Conservation (phyloP, 1,140 invertebrate genomes). For the Drosophila kikkawai region DNA sequence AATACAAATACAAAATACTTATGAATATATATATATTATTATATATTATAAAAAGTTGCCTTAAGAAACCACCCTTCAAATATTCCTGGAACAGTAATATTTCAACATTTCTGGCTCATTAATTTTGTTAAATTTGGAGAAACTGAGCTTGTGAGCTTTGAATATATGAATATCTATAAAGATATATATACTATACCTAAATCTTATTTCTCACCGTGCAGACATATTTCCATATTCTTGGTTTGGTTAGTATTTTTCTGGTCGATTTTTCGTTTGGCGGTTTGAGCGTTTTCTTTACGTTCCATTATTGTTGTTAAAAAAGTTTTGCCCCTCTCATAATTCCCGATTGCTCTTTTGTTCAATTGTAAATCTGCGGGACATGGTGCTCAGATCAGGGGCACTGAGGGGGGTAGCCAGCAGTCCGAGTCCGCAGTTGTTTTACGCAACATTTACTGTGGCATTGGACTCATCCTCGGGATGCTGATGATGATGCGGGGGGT, state of each 20-base stretch:
- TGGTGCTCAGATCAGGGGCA: not conserved
- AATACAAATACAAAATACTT: no score
- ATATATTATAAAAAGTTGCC: not conserved
- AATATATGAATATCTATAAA: not conserved
- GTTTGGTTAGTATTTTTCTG: not conserved
- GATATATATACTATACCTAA: not conserved
- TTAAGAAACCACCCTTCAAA: not conserved
- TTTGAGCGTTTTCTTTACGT: conserved; percentile 51
- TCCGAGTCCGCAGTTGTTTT: conserved; percentile 70
- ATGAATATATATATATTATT: not conserved
- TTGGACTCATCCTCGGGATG: conserved; percentile 29
- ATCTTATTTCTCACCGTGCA: conserved; percentile 19
- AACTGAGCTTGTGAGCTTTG: not conserved
- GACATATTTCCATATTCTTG: conserved; percentile 39
- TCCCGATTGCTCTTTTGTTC: conserved; percentile 81
- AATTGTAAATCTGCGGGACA: conserved; percentile 58
- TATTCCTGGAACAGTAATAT: not conserved
- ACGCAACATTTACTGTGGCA: conserved; percentile 77
- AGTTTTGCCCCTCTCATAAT: conserved; percentile 75
- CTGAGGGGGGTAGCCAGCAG: conserved; percentile 32
- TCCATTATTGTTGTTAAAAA: conserved; percentile 65
- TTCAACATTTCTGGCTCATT: no score
- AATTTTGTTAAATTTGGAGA: not conserved
- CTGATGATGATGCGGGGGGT: not conserved
- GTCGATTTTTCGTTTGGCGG: conserved; percentile 16